Conservation (phyloP, 2,113 vertebrate genomes). For the Colinus virginianus region DNA sequence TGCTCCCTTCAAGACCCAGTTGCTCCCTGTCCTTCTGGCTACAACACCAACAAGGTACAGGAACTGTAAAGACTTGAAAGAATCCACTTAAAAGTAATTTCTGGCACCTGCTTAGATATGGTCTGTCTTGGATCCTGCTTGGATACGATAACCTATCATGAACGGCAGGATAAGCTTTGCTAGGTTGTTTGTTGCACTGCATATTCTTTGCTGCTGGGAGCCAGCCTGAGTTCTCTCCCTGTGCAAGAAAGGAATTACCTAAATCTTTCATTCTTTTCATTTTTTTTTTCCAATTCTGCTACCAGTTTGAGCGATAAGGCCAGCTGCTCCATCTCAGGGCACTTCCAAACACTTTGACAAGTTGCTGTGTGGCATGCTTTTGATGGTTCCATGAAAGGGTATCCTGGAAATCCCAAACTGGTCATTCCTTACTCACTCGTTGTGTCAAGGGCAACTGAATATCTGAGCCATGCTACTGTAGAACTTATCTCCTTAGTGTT, state of each 20-base stretch:
- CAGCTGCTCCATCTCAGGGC: background rate
- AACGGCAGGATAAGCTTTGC: background rate
- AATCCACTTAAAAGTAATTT: background rate
- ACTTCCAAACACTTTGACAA: background rate
- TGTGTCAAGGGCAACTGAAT: background rate
- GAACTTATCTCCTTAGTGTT: background rate
- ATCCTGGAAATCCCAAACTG: background rate
- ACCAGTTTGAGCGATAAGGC: background rate
- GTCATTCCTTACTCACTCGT: background rate
- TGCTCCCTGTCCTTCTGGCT: slow-evolving; percentile 81
- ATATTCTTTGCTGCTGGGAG: background rate
- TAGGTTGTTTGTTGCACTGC: background rate
- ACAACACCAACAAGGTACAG: slow-evolving; percentile 92
- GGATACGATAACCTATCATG: background rate
- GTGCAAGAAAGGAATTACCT: background rate
- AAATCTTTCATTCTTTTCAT: background rate
- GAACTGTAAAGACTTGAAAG: background rate
- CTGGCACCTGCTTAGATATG: background rate
- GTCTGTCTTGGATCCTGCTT: background rate
- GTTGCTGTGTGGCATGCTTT: background rate
- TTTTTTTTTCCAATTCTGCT: background rate
- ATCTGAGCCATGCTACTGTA: background rate
- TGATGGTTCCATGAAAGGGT: background rate
- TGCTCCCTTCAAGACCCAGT: slow-evolving; percentile 91
- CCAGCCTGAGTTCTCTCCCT: background rate